A percentile compares a stretch with the other conserved stretches of the same genome.
These are phyloP conservation scores for Potamarius usumacintae DNA, from an alignment of 2,113 vertebrate genomes.

Conservation along the genomic window DNA sequence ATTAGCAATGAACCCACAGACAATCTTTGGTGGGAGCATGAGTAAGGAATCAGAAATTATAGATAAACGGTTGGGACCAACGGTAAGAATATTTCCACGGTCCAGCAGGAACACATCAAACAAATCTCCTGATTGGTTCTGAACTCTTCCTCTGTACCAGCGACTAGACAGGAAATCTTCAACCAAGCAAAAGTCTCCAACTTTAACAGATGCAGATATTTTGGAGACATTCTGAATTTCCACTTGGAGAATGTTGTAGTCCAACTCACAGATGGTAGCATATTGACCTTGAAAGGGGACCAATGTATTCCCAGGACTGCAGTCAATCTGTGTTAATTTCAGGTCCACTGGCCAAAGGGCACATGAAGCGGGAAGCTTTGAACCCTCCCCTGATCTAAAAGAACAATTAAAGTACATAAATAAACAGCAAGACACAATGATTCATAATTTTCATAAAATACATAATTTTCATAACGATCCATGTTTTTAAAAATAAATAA, in stretches of 20 bases:
- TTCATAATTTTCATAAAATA: no score
- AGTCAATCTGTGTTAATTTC: constrained; percentile 80
- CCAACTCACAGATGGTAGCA: constrained; percentile 75
- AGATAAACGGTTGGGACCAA: constrained; percentile 69
- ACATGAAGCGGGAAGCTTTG: constrained; percentile 53
- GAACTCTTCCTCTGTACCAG: constrained; percentile 88
- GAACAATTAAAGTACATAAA: constrained; percentile 1
- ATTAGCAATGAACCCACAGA: constrained; percentile 85
- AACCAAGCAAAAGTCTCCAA: constrained; percentile 83
- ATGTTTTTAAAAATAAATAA: background rate
- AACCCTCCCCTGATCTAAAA: constrained; percentile 71
- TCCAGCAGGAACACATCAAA: constrained; percentile 84
- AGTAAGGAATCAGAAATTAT: constrained; percentile 78
- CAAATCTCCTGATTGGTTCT: constrained; percentile 66
- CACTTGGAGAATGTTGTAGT: constrained; percentile 83
- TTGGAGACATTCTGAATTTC: constrained; percentile 84
- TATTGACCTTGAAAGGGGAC: constrained; percentile 84
- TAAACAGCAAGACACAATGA: background rate
- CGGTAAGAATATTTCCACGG: constrained; percentile 75
- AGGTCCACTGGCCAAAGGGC: constrained; percentile 73
- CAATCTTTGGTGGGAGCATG: constrained; percentile 81
- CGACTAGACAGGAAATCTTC: constrained; percentile 76
- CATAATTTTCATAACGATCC: background rate
- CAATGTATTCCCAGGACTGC: constrained; percentile 75
- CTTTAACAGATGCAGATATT: constrained; percentile 60